Base-by-base conservation (phyloP, 1,140 invertebrate genomes). In the Ostrea denselamellosa region DNA sequence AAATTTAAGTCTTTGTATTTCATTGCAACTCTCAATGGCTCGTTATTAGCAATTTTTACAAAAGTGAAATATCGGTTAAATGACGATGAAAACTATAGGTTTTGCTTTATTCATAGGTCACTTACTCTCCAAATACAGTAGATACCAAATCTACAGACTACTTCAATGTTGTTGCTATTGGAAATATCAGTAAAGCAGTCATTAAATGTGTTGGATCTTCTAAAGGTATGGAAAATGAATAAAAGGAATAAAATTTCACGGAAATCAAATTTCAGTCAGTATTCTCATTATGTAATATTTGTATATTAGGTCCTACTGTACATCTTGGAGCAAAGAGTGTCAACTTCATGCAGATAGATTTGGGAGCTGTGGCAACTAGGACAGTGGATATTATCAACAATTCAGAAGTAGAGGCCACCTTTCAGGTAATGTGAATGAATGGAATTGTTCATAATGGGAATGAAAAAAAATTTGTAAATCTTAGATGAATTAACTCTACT, bases 281-380 rank as follows among this genome's bases (percentile, higher is more conserved):
- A 77, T 25, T 25, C 34, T 44, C 34, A 44, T 44, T 44, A 44
- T 54, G 52, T 81, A 65, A 82, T 9, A 81, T 53, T 86, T 51
- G 83, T 44, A 86, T 81, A 90, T 0, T 85, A 94, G 94, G 94
- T 82, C 94, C 94, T 17, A 85, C 81, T 71, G 94, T 95, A 28
- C 88, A 91, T 53, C 90, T 94, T 25, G 92, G 92, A 85, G 83
- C 90, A 1, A 91, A 89, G 51, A 68, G 89, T 22, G 84, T 95
- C 17, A 94, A 94, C 89, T 95, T 94, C 88, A 89, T 92, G 87
- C 92, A 94, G 88, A 92, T 94, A 56, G 91, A 94, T 86, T 81
- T 90, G 9, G 94, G 93, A n/a, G 84, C 91, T 25, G 88, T 88
- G 2, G 92, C 88, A 0, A 93, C 93, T 19, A 90, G 91, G 81